These are phyloP conservation scores for Julus scanicus DNA, from an alignment of 2,888 invertebrate species.

Conservation along the genomic window DNA sequence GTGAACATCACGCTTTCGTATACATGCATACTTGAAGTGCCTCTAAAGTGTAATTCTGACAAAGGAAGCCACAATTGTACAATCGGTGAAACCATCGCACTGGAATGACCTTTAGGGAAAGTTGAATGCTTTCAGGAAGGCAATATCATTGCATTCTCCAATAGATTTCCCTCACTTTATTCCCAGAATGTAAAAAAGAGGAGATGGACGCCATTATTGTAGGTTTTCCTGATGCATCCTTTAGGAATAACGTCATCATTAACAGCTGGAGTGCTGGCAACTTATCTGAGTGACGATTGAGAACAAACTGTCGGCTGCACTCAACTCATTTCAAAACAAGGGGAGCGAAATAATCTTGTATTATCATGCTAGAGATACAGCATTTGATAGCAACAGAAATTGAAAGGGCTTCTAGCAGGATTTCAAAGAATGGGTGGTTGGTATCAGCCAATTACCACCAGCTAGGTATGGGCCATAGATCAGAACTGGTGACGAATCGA, in stretches of 20 bases:
- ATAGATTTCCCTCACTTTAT: not conserved
- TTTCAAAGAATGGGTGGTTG: not conserved
- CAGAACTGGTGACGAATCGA: no score
- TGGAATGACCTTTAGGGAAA: not conserved
- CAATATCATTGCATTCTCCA: not conserved
- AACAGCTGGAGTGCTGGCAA: slow-evolving; percentile 1
- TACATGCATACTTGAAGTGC: not conserved
- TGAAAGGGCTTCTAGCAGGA: not conserved
- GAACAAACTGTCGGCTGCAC: not conserved
- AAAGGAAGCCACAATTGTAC: not conserved
- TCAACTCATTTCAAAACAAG: slow-evolving; percentile 15
- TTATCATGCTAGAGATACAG: not conserved
- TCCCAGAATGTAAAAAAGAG: not conserved
- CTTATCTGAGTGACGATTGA: not conserved
- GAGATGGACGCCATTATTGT: not conserved
- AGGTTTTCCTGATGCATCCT: no score
- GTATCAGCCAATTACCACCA: no score
- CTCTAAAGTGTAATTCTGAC: not conserved
- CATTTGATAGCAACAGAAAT: not conserved
- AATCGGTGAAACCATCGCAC: slow-evolving; percentile 2
- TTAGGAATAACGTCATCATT: slow-evolving; percentile 16
- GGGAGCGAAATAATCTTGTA: not conserved
- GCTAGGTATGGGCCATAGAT: no score
- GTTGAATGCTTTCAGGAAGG: not conserved
- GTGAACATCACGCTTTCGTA: not conserved